Conservation (phyloP, 2,888 invertebrate genomes). For the Meta bourneti region DNA sequence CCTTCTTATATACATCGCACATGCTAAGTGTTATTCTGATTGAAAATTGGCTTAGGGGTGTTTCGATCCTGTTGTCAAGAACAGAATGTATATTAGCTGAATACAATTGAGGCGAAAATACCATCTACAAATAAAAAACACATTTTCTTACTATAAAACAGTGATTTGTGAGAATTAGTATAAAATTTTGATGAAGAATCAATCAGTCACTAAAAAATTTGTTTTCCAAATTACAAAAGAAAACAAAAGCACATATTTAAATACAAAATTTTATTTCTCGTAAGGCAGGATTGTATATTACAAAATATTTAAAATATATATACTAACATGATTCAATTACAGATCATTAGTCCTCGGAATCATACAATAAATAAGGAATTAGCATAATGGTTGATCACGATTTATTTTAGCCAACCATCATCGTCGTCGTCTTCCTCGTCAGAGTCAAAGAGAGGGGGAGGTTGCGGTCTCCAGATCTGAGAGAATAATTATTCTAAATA, state of each 20-base stretch:
- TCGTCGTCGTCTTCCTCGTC: slow-evolving; percentile 74
- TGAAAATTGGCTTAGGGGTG: no score
- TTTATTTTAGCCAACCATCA: slow-evolving; percentile 69
- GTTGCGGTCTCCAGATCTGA: slow-evolving; percentile 74
- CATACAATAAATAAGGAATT: background rate
- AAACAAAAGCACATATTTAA: background rate
- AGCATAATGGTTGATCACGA: background rate
- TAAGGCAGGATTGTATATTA: slow-evolving; percentile 21
- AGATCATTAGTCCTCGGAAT: slow-evolving; percentile 39
- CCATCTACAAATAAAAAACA: no score
- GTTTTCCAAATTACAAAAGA: background rate
- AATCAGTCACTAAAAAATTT: no score
- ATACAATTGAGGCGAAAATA: no score
- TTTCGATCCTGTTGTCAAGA: no score
- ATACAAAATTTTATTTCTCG: slow-evolving; percentile 56
- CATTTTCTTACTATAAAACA: no score
- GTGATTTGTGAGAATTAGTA: no score
- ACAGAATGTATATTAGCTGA: no score
- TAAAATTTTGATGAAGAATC: no score
- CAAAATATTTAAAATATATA: slow-evolving; percentile 55
- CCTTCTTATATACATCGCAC: no score
- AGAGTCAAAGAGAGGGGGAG: slow-evolving; percentile 73
- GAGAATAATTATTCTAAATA: background rate
- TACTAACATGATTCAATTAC: slow-evolving; percentile 21
- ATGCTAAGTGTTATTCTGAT: no score